These are phyloP conservation scores for Grallaria varia DNA, from an alignment of 2,113 vertebrate genomes.

Conservation along the genomic window DNA sequence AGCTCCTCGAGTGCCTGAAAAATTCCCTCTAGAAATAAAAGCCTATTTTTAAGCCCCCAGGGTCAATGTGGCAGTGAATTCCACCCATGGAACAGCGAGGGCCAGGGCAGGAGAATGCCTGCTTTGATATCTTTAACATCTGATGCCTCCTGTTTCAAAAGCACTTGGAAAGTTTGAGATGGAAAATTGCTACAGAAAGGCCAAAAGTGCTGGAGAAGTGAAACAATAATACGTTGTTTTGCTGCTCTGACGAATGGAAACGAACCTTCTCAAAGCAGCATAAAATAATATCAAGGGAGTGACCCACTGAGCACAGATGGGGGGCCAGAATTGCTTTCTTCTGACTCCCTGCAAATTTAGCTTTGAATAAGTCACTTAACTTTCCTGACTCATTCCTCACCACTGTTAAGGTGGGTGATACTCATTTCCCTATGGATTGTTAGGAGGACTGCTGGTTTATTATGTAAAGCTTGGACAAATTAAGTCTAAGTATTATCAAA, in stretches of 20 bases:
- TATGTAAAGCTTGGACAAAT: neutral
- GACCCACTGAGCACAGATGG: neutral
- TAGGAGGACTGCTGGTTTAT: neutral
- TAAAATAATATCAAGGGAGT: slow-evolving; percentile 1
- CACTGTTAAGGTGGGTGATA: neutral
- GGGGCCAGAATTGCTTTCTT: neutral
- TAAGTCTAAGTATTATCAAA: neutral
- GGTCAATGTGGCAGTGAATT: neutral
- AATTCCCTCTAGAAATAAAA: neutral
- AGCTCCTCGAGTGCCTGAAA: neutral
- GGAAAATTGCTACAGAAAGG: slow-evolving; percentile 43
- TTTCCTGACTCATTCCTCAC: slow-evolving; percentile 12
- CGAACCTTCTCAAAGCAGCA: neutral
- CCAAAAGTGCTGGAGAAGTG: neutral
- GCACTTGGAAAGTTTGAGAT: neutral
- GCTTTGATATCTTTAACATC: slow-evolving; percentile 1
- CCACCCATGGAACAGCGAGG: fast-evolving
- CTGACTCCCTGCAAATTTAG: neutral
- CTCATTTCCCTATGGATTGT: neutral
- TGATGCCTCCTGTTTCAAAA: slow-evolving; percentile 4
- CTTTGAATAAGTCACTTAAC: neutral
- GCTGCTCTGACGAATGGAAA: neutral
- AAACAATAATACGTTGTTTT: neutral
- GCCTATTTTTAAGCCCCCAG: neutral
- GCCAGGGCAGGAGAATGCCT: neutral